Percentiles rank a stretch among this genome's conserved stretches.
These are phyloP conservation scores for Megastigmus dorsalis DNA, from an alignment of 2,888 invertebrate species.

Conservation along the genomic window DNA sequence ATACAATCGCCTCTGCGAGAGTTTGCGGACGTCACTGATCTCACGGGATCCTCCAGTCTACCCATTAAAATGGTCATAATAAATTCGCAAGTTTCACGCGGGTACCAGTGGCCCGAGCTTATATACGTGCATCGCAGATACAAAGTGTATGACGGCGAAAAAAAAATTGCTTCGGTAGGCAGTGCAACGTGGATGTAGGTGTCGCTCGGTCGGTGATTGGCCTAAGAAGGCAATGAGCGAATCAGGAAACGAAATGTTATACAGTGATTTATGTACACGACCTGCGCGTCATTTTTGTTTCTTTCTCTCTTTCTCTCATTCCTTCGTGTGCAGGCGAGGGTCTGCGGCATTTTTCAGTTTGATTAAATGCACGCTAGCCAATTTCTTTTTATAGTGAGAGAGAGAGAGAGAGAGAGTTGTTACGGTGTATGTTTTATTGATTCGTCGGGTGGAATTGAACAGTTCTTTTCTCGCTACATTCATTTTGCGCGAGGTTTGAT, in stretches of 20 bases:
- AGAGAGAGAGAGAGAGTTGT: too few species aligned
- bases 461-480: too few species aligned
- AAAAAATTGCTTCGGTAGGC: neutral
- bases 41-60: slow-evolving; percentile 1
- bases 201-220: neutral
- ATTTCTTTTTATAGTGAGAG: too few species aligned
- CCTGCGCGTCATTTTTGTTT: neutral
- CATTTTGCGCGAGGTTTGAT: too few species aligned
- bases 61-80: neutral
- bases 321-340: too few species aligned
- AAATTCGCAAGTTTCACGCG: neutral
- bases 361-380: too few species aligned
- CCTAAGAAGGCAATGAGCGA: neutral
- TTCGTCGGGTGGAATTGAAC: too few species aligned
- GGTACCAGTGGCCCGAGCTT: neutral
- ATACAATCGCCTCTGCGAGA: neutral
- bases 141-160: neutral
- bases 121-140: too few species aligned
- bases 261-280: neutral
- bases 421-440: too few species aligned
- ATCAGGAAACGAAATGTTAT: neutral
- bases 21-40: neutral
- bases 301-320: too few species aligned
- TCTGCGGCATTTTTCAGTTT: too few species aligned
- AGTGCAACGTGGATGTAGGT: neutral